Conservation (phyloP, 1,140 invertebrate genomes). For the Drosophila hydei region DNA sequence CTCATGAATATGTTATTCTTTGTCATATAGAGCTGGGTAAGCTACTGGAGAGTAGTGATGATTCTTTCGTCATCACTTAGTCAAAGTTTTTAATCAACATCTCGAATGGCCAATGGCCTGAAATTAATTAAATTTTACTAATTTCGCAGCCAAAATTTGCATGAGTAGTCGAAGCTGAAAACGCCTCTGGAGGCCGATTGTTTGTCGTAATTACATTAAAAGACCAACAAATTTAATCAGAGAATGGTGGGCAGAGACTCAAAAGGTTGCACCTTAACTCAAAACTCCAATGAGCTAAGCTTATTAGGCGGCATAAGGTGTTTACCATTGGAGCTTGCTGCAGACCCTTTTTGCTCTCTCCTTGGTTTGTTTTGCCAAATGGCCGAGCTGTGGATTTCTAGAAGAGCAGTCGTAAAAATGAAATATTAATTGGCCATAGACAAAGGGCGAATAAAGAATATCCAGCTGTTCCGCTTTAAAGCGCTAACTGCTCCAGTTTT, state of each 20-base stretch:
- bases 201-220: slow-evolving; percentile 66
- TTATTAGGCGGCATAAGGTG: slow-evolving; percentile 68
- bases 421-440: slow-evolving; percentile 49
- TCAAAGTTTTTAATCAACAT: slow-evolving; percentile 66
- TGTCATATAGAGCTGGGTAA: too few relatives aligned
- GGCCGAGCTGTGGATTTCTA: slow-evolving; percentile 21
- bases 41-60: neutral
- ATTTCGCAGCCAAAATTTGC: slow-evolving; percentile 64
- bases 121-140: slow-evolving; percentile 73
- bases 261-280: slow-evolving; percentile 44
- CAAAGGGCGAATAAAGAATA: slow-evolving; percentile 2
- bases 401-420: slow-evolving; percentile 36
- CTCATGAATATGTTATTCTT: too few relatives aligned
- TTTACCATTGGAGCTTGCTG: slow-evolving; percentile 35
- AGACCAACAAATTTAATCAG: slow-evolving; percentile 17
- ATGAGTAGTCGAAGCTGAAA: slow-evolving; percentile 27
- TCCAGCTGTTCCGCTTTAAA: slow-evolving; percentile 2
- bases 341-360: neutral
- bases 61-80: neutral
- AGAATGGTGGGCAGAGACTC: neutral
- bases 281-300: slow-evolving; percentile 7
- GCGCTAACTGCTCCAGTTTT: slow-evolving; percentile 1
- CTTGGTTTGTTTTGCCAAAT: slow-evolving; percentile 37
- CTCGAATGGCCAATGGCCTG: slow-evolving; percentile 50
- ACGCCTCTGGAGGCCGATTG: slow-evolving; percentile 3